Evolutionary conservation across 2,797 vertebrate species (phyloP).

Genomic region (Sternotherus odoratus): DNA sequence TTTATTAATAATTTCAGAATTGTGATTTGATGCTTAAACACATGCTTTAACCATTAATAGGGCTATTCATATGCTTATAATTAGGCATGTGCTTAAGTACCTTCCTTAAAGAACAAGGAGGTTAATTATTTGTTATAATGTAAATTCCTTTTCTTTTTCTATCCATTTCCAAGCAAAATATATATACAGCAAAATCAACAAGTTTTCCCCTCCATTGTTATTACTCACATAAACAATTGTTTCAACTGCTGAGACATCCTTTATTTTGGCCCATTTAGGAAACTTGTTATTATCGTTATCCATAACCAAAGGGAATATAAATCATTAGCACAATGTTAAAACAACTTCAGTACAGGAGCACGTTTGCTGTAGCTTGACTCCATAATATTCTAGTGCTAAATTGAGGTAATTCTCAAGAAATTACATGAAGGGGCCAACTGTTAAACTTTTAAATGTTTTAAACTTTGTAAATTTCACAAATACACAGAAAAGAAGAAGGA

Average conservation of each 20-base stretch:
- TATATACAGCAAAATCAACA: background rate
- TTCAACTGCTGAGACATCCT: background rate
- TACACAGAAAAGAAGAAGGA: background rate
- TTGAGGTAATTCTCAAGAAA: background rate
- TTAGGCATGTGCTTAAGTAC: background rate
- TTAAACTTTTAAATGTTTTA: background rate
- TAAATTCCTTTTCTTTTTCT: background rate
- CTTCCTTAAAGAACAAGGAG: background rate
- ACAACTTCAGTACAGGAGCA: background rate
- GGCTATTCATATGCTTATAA: background rate
- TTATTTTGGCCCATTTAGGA: background rate
- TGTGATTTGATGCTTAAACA: background rate
- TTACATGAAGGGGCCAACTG: background rate
- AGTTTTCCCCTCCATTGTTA: background rate
- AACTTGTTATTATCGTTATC: background rate
- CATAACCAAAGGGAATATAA: background rate
- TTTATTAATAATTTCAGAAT: background rate
- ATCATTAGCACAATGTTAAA: background rate
- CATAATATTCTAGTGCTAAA: background rate
- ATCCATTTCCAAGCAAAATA: background rate
- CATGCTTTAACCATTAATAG: background rate
- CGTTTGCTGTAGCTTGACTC: background rate
- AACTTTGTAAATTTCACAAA: background rate
- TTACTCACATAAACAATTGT: background rate
- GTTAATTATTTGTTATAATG: constrained; percentile 1